phyloP scores from a whole-genome alignment of 2,888 invertebrate species.

The Sussaba pulchella region DNA sequence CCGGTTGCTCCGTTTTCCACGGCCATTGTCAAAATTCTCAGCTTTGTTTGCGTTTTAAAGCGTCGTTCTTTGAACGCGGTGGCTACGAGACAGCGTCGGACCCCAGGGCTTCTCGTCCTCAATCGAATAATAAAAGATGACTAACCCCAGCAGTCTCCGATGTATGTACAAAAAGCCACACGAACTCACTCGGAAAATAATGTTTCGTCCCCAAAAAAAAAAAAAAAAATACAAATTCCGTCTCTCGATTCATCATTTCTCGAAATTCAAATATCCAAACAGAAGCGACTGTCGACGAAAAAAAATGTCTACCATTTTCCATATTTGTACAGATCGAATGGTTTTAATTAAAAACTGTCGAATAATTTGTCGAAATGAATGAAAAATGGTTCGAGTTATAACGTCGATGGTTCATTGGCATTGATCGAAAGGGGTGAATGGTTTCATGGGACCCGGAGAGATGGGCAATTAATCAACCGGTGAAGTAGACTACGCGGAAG shows the following conservation, averaged over 20 bases:
- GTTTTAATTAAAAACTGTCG: not conserved
- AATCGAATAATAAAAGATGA: constrained; percentile 61
- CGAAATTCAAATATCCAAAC: too few species aligned
- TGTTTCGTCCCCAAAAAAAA: not conserved
- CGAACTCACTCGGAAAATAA: constrained; percentile 11
- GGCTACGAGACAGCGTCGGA: constrained; percentile 1
- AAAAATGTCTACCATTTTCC: too few species aligned
- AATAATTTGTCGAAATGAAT: constrained; percentile 14
- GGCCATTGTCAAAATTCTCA: constrained; percentile 64
- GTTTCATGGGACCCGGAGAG: constrained; percentile 27
- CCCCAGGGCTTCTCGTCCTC: constrained; percentile 49
- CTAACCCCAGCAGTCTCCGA: constrained; percentile 7
- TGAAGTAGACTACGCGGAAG: not conserved
- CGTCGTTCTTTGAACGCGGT: constrained; percentile 56
- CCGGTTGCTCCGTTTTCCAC: constrained; percentile 61
- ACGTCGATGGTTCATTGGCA: constrained; percentile 16
- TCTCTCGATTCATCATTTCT: too few species aligned
- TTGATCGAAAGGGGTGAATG: constrained; percentile 23
- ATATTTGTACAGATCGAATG: too few species aligned
- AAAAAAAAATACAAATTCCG: not conserved
- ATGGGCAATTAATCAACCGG: constrained; percentile 46
- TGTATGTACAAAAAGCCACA: constrained; percentile 24
- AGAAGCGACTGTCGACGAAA: too few species aligned
- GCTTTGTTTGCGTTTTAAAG: constrained; percentile 66
- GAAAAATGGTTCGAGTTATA: constrained; percentile 6